phyloP scores from a whole-genome alignment of 2,797 vertebrate species.

The Taenioides sp. region DNA sequence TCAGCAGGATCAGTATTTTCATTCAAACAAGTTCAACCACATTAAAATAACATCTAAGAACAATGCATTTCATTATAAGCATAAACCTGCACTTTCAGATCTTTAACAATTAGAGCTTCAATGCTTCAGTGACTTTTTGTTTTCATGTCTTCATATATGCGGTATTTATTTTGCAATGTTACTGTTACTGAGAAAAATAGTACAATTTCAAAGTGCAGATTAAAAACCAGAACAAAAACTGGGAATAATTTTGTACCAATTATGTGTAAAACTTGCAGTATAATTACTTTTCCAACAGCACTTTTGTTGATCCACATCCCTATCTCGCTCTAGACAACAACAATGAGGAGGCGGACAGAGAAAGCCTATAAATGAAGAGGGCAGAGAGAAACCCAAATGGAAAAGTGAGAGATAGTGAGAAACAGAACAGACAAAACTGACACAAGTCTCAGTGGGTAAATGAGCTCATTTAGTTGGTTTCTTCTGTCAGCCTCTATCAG shows the following conservation, averaged over 20 bases:
- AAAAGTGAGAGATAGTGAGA: slow-evolving; percentile 9
- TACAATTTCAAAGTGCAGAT: slow-evolving; percentile 32
- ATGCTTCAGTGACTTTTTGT: not conserved
- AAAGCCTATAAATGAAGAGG: slow-evolving; percentile 10
- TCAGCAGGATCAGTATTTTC: slow-evolving; percentile 48
- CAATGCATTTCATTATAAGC: not conserved
- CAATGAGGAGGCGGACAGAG: slow-evolving; percentile 25
- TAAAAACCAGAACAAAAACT: slow-evolving; percentile 41
- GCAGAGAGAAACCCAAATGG: slow-evolving; percentile 12
- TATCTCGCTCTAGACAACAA: slow-evolving; percentile 34
- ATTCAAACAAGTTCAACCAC: slow-evolving; percentile 33
- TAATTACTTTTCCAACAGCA: slow-evolving; percentile 64
- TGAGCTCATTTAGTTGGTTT: slow-evolving; percentile 66
- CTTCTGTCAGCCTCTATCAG: slow-evolving; percentile 48
- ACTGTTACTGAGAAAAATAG: slow-evolving; percentile 11
- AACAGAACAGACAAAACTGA: slow-evolving; percentile 25
- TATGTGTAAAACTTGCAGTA: slow-evolving; percentile 51
- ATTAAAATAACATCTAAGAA: slow-evolving; percentile 12
- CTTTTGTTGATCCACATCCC: slow-evolving; percentile 48
- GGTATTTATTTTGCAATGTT: slow-evolving; percentile 28
- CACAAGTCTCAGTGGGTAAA: slow-evolving; percentile 51
- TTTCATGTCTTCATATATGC: not conserved
- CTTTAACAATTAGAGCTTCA: not conserved
- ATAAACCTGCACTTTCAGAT: not conserved
- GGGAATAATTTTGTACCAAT: slow-evolving; percentile 29